Evolutionary conservation across 2,797 vertebrate species (phyloP).

Genomic region (Pangasius djambal): DNA sequence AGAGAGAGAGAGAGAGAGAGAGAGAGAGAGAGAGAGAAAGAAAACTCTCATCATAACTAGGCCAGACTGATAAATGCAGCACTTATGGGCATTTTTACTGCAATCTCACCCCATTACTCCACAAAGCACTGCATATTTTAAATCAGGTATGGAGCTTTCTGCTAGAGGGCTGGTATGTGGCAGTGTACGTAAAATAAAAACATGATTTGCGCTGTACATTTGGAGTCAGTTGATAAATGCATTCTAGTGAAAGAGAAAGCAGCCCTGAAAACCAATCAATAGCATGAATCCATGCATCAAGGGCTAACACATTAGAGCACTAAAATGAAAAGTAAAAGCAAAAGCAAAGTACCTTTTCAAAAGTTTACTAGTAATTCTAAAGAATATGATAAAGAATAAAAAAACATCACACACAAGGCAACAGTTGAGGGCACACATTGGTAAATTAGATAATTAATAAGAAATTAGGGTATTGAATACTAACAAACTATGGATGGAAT

Average conservation of each 20-base stretch:
- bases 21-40: neutral
- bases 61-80: conserved; percentile 54
- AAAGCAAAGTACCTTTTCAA: neutral
- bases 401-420: neutral
- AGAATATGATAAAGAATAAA: neutral
- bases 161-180: conserved; percentile 32
- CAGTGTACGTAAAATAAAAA: conserved; percentile 43
- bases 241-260: conserved; percentile 23
- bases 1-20: neutral
- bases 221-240: conserved; percentile 41
- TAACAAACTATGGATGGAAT: neutral
- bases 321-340: neutral
- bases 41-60: conserved; percentile 3
- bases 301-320: neutral
- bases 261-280: conserved; percentile 43
- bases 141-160: conserved; percentile 19
- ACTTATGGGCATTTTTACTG: conserved; percentile 45
- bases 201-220: conserved; percentile 45
- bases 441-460: no score
- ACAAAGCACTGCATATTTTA: conserved; percentile 45
- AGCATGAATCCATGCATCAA: conserved; percentile 29
- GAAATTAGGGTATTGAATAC: neutral
- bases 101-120: conserved; percentile 37
- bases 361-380: neutral
- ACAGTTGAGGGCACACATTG: neutral